Evolutionary conservation across 1,140 invertebrate species (phyloP).

Genomic region (Laodelphax striatellus): DNA sequence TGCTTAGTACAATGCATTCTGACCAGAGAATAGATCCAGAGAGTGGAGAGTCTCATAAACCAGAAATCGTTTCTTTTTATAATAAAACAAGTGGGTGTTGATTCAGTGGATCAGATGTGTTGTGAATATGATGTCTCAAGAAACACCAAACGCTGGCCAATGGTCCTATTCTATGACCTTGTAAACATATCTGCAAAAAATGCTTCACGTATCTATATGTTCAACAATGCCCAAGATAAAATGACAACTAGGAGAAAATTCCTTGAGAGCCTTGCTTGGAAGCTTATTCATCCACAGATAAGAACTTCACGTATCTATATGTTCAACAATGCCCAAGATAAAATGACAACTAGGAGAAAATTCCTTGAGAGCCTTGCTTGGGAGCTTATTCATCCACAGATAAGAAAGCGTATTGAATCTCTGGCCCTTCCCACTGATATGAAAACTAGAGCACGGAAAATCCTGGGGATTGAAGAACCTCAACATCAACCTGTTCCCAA

Average conservation of each 20-base stretch:
- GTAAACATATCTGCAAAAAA: neutral
- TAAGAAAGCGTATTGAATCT: neutral
- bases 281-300: neutral
- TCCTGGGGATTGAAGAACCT: neutral
- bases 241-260: neutral
- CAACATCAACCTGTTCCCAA: neutral
- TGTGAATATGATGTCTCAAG: neutral
- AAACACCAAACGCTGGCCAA: neutral
- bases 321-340: too few species aligned
- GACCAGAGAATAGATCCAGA: conserved; percentile 10
- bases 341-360: neutral
- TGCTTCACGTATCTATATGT: neutral
- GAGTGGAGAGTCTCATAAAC: conserved; percentile 17
- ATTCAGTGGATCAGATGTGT: neutral
- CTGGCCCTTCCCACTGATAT: conserved; percentile 1
- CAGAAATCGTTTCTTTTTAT: conserved; percentile 27
- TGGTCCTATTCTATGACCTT: neutral
- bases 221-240: neutral
- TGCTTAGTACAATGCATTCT: conserved; percentile 16
- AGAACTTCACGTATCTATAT: too few species aligned
- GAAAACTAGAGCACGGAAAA: neutral
- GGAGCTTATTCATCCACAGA: conserved; percentile 3
- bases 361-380: neutral
- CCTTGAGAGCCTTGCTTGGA: neutral
- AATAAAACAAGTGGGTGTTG: conserved; percentile 23